These are phyloP conservation scores for Platerodrilus igneus DNA, from an alignment of 2,888 invertebrate genomes.

Conservation along the genomic window DNA sequence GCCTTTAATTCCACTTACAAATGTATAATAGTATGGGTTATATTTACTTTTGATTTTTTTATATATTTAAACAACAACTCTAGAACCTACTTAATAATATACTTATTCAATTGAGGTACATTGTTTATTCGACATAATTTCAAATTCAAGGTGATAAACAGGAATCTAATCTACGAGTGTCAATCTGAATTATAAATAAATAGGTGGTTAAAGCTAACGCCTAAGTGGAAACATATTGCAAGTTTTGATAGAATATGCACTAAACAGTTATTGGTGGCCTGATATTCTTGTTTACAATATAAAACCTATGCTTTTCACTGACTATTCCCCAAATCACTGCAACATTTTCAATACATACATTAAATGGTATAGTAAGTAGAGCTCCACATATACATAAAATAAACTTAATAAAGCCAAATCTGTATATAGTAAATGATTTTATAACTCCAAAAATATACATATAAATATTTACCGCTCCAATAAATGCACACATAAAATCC, in stretches of 20 bases:
- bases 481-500: constrained; percentile 84
- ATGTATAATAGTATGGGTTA: too few relatives aligned
- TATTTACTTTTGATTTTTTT: too few relatives aligned
- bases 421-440: constrained; percentile 87
- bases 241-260: constrained; percentile 11
- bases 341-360: constrained; percentile 89
- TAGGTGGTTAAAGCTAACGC: too few relatives aligned
- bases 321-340: constrained; percentile 93
- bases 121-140: too few relatives aligned
- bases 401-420: constrained; percentile 77
- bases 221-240: too few relatives aligned
- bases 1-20: too few relatives aligned
- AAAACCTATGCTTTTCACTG: constrained; percentile 94
- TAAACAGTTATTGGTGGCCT: constrained; percentile 64
- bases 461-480: constrained; percentile 91
- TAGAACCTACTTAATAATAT: too few relatives aligned
- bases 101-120: too few relatives aligned
- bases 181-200: too few relatives aligned
- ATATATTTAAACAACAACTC: too few relatives aligned
- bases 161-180: too few relatives aligned
- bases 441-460: constrained; percentile 98
- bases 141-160: too few relatives aligned
- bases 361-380: constrained; percentile 86
- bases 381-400: constrained; percentile 79
- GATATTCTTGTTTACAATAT: constrained; percentile 91